Evolutionary conservation across 2,797 vertebrate genomes (phyloP), one percentile per base, ranked within the genome.

Genomic region (Antennarius maculatus): DNA sequence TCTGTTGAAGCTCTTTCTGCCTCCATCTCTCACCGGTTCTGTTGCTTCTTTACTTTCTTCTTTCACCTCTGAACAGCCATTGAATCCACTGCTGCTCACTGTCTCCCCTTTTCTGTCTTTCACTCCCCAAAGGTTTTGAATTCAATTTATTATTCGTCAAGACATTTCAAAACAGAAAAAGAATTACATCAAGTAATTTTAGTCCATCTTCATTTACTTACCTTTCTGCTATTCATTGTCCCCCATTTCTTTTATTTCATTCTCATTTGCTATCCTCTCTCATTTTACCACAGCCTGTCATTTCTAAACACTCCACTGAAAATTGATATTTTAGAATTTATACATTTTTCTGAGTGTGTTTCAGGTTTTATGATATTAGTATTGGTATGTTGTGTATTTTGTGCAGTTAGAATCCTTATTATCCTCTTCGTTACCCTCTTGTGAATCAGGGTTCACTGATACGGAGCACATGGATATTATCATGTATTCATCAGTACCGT

Each of bases 11-110:
- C 56, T 59, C 54, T 34, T 41, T 77, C 50, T 55, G 45, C 57
- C 63, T 66, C 73, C 65, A 66, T 77, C 64, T 71, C 76, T 78
- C 74, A 67, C 70, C 69, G 77, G 42, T 47, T 79, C 54, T 54
- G 49, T 58, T 50, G 16, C 66, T 63, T 59, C 75, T 64, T 31
- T 39, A 54, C 62, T 80, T 46, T 58, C 56, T 65, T 48, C 50
- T 66, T 53, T 54, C 65, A 56, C 51, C 60, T 62, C 59, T 76
- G 75, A 81, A 79, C 54, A 7, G 62, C 68, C 18, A 68, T 84
- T 68, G 69, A 74, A 81, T 85, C 54, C 70, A 79, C 74, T 61
- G 48, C 56, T 54, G 47, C 55, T 69, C 69, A n/a, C 74, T 18
- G 6, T 37, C 55, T 37, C 47, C 4, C 7, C 61, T 64, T 61